These are phyloP conservation scores for Pseudomyrmex dendroicus DNA, from an alignment of 1,140 invertebrate genomes.

Conservation along the genomic window DNA sequence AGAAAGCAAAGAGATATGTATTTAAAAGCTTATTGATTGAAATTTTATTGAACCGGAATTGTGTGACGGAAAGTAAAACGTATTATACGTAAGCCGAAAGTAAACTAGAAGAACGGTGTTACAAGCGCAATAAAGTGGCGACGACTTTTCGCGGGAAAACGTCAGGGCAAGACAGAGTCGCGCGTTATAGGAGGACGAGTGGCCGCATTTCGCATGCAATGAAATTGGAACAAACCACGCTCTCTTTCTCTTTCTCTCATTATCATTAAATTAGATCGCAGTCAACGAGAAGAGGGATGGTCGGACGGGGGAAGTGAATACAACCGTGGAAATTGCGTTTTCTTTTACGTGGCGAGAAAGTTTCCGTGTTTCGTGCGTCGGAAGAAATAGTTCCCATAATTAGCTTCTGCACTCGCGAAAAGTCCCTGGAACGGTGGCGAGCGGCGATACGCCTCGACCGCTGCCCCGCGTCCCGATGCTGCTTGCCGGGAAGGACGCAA, in stretches of 20 bases:
- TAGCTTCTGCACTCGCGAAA: constrained; percentile 53
- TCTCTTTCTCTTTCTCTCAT: constrained; percentile 57
- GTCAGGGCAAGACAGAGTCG: background rate
- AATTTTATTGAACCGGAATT: constrained; percentile 62
- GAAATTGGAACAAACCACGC: constrained; percentile 67
- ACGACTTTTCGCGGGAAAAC: constrained; percentile 2
- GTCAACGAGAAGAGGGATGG: background rate
- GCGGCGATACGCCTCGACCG: background rate
- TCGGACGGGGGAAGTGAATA: constrained; percentile 12
- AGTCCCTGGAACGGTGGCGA: background rate
- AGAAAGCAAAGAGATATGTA: no score
- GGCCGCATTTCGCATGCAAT: constrained; percentile 55
- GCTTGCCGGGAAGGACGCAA: constrained; percentile 7
- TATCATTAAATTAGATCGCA: constrained; percentile 75
- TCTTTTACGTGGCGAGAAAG: constrained; percentile 70
- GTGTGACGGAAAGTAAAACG: background rate
- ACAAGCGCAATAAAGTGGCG: background rate
- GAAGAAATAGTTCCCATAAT: constrained; percentile 73
- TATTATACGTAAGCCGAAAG: constrained; percentile 20
- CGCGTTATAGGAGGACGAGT: constrained; percentile 24
- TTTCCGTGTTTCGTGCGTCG: constrained; percentile 63
- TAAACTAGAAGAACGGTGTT: constrained; percentile 22
- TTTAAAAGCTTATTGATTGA: constrained; percentile 23
- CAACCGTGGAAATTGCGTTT: constrained; percentile 71
- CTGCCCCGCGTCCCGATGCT: background rate